Evolutionary conservation across 1,140 invertebrate genomes (phyloP).

Genomic region (Euura lappo): DNA sequence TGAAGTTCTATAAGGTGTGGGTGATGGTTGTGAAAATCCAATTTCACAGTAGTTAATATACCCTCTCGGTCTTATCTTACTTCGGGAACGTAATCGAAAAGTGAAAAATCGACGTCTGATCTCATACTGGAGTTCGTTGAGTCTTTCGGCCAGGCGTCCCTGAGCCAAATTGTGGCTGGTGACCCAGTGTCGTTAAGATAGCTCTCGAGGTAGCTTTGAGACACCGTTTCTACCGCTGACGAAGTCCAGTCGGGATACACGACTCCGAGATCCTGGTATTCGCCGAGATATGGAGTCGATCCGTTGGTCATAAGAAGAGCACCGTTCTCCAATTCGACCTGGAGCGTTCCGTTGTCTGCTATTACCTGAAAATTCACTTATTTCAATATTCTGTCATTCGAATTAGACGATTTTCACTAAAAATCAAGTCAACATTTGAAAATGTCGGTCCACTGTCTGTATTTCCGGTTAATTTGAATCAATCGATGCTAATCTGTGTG

Average conservation of each 20-base stretch:
- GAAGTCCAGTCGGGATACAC: conserved; percentile 37
- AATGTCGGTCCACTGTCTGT: neutral
- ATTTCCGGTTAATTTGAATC: neutral
- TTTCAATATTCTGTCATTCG: no score
- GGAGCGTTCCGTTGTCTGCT: conserved; percentile 7
- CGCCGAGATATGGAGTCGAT: conserved; percentile 20
- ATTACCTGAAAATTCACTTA: no score
- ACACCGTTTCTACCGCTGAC: neutral
- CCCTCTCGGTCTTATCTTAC: conserved; percentile 17
- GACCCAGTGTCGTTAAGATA: conserved; percentile 21
- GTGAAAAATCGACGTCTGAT: neutral
- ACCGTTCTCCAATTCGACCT: conserved; percentile 13
- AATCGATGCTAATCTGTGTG: neutral
- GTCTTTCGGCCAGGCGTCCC: conserved; percentile 32
- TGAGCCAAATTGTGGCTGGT: conserved; percentile 18
- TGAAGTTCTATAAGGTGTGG: neutral
- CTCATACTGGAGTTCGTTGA: conserved; percentile 9
- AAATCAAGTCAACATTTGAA: neutral
- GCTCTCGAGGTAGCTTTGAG: conserved; percentile 17
- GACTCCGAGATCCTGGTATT: conserved; percentile 18
- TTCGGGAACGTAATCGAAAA: conserved; percentile 36
- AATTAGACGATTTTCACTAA: no score
- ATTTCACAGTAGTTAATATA: neutral
- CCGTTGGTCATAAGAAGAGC: conserved; percentile 22
- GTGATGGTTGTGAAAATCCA: neutral